Base-by-base conservation (phyloP, 2,888 invertebrate species). In the Microchrysa polita region DNA sequence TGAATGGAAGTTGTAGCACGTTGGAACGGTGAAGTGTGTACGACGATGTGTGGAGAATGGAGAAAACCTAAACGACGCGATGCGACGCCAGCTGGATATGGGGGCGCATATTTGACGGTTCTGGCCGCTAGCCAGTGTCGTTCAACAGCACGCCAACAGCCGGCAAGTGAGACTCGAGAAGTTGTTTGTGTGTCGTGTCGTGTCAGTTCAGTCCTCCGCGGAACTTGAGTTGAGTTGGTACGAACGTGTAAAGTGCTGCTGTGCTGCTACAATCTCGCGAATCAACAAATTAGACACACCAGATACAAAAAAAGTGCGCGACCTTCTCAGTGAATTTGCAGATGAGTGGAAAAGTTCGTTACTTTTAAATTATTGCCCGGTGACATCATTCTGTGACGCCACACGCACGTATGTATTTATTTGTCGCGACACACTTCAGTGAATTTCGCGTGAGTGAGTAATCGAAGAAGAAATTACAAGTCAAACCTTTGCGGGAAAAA, bases 361-460 rank as follows among this genome's bases (percentile, higher is more conserved):
- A 65, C 48, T 34, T 48, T 65, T 14, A 20, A 65, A 65, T 65
- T 22, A 40, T 18, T 40, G 4, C 16, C 18, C 61, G 65, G 65
- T 65, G 65, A 65, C 44, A 65, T 65, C 65, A 65, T n/a, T 65
- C 22, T 44, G 20, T 65, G 65, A 65, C 65, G 65, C 48, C 65
- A 65, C 48, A 42, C 12, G 7, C 12, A 12, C 42, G n/a, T n/a
- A n/a, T n/a, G 27, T 34, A 7, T 48, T 48, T n/a, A 55, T 55
- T 55, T 20, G 5, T 55, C 5, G 48, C 65, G 5, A 10, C 44
- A 48, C 65, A 65, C 48, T 48, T 65, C 48, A 48, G 5, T 48
- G 65, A 22, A n/a, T 48, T 65, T 65, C 65, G 65, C 65, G 44
- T 42, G 27, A 4, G 48, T 48, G 48, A 48, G 16, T 48, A 48